A percentile compares a stretch with the other conserved stretches of the same genome.
phyloP scores from a whole-genome alignment of 35 echinoderm and acorn worm genomes.

The Stichopus chloronotus region DNA sequence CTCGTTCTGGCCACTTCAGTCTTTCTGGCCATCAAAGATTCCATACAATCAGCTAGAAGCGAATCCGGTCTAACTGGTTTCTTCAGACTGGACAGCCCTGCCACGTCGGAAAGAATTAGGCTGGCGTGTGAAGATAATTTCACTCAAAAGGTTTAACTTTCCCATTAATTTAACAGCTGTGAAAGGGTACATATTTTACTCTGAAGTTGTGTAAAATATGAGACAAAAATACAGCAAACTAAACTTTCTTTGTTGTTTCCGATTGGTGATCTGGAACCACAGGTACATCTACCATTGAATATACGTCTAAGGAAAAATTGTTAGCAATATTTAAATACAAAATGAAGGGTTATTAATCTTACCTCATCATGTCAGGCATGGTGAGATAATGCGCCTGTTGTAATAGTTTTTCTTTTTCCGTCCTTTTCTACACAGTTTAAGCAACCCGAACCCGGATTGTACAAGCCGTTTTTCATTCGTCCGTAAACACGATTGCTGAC shows the following conservation, averaged over 20 bases:
- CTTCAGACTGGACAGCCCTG: conserved; percentile 63
- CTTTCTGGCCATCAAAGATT: conserved; percentile 61
- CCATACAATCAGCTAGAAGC: neutral
- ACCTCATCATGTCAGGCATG: neutral
- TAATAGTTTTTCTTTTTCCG: neutral
- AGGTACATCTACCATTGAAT: too few species aligned
- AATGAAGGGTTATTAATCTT: neutral
- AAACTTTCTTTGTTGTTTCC: too few species aligned
- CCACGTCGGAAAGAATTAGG: conserved; percentile 52
- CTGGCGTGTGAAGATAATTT: conserved; percentile 48
- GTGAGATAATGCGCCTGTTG: neutral
- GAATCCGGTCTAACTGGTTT: neutral
- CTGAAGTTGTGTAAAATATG: too few species aligned
- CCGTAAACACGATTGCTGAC: neutral
- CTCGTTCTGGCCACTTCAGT: conserved; percentile 16
- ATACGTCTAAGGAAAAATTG: neutral
- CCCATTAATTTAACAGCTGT: neutral
- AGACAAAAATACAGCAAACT: too few species aligned
- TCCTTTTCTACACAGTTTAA: neutral
- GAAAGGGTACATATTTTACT: too few species aligned
- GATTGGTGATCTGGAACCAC: too few species aligned
- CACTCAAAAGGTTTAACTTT: conserved; percentile 7
- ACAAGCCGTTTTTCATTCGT: neutral
- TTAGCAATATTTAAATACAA: neutral
- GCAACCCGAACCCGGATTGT: neutral